Conservation (phyloP, 2,113 vertebrate species). For the Onychostruthus taczanowskii region DNA sequence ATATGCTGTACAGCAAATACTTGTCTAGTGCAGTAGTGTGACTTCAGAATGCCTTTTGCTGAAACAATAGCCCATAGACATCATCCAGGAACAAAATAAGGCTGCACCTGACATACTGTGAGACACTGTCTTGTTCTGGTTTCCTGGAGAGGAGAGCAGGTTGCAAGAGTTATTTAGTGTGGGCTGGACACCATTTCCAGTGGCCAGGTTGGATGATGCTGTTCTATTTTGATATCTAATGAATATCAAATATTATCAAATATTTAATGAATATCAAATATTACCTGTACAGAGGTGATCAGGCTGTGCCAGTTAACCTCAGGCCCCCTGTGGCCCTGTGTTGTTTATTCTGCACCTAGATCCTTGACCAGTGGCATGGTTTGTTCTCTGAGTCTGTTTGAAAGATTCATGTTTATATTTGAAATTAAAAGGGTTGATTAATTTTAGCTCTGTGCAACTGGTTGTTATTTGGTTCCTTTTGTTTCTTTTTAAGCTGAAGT, state of each 20-base stretch:
- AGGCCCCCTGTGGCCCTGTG: background rate
- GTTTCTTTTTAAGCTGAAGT: background rate
- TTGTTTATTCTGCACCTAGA: background rate
- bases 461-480: background rate
- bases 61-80: background rate
- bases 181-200: background rate
- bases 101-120: background rate
- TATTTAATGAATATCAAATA: background rate
- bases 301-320: background rate
- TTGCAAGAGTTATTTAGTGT: background rate
- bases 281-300: background rate
- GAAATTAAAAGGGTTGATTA: background rate
- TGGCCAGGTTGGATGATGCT: background rate
- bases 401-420: background rate
- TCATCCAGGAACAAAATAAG: background rate
- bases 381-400: background rate
- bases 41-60: background rate
- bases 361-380: background rate
- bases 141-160: background rate
- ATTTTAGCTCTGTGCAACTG: background rate
- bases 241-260: background rate
- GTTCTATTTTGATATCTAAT: background rate
- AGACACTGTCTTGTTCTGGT: background rate
- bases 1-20: background rate
- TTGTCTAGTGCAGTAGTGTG: background rate